Conservation (phyloP, 1,140 invertebrate species). For the Leptopilina boulardi region DNA sequence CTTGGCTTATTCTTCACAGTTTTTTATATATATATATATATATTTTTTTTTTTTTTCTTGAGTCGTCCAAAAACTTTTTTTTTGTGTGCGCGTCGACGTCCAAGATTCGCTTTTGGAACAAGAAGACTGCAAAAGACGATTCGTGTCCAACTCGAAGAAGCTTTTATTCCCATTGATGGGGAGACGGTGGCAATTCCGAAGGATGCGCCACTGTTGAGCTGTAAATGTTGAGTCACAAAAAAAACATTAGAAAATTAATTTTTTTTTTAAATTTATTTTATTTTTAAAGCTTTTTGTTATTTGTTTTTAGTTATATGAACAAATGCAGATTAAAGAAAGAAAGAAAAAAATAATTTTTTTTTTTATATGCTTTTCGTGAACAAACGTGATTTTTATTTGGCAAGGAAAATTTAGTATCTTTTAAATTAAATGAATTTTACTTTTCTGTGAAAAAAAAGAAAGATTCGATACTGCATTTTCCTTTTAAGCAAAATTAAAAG, state of each 20-base stretch:
- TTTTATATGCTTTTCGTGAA: too few relatives aligned
- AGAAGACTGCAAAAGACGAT: conserved; percentile 39
- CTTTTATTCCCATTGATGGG: conserved; percentile 95
- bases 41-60: too few relatives aligned
- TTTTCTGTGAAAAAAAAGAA: too few relatives aligned
- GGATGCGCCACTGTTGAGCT: conserved; percentile 98
- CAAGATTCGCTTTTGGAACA: conserved; percentile 29
- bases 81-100: conserved; percentile 39
- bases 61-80: conserved; percentile 9
- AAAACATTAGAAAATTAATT: conserved; percentile 51
- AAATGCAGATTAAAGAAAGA: too few relatives aligned
- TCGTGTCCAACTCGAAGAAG: conserved; percentile 50
- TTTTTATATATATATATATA: too few relatives aligned
- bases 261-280: conserved; percentile 30
- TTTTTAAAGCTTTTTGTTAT: conserved; percentile 17
- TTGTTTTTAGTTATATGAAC: neutral
- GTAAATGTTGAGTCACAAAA: conserved; percentile 76
- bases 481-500: neutral
- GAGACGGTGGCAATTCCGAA: conserved; percentile 96
- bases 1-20: conserved; percentile 65
- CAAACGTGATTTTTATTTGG: too few relatives aligned
- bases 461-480: too few relatives aligned
- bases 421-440: too few relatives aligned
- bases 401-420: too few relatives aligned
- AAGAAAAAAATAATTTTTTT: too few relatives aligned